phyloP scores from a whole-genome alignment of 2,797 vertebrate genomes.

The Threskiornis aethiopicus region DNA sequence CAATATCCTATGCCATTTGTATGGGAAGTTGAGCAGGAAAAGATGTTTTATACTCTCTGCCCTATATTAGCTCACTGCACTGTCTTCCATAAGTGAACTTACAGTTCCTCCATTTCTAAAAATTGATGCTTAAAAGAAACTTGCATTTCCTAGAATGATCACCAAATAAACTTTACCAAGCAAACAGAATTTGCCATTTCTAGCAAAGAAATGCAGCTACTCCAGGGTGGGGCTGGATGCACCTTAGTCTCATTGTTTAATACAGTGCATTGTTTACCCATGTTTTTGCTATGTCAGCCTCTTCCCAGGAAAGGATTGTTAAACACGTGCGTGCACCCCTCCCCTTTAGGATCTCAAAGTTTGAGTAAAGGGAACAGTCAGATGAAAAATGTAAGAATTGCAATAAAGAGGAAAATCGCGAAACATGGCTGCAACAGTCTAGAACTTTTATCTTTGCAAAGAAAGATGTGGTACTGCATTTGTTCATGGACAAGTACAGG shows the following conservation, averaged over 20 bases:
- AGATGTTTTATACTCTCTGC: neutral
- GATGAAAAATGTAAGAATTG: neutral
- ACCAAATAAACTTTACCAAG: neutral
- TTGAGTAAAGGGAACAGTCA: neutral
- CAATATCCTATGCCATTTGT: neutral
- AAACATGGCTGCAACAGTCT: neutral
- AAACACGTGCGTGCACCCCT: rapidly evolving
- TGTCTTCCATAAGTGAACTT: neutral
- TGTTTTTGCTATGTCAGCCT: neutral
- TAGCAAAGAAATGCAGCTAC: neutral
- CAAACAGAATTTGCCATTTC: neutral
- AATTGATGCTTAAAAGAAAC: neutral
- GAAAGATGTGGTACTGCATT: neutral
- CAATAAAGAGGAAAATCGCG: neutral
- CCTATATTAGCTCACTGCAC: neutral
- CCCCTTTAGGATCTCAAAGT: neutral
- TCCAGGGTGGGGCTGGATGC: too few relatives aligned
- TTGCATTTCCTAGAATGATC: neutral
- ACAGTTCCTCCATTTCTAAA: neutral
- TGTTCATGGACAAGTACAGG: neutral
- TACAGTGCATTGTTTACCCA: neutral
- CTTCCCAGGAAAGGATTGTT: neutral
- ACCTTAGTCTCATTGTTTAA: neutral
- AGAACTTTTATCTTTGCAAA: neutral
- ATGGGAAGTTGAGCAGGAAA: neutral